Evolutionary conservation across 2,113 vertebrate genomes (phyloP).

Genomic region (Spermophilus dauricus): DNA sequence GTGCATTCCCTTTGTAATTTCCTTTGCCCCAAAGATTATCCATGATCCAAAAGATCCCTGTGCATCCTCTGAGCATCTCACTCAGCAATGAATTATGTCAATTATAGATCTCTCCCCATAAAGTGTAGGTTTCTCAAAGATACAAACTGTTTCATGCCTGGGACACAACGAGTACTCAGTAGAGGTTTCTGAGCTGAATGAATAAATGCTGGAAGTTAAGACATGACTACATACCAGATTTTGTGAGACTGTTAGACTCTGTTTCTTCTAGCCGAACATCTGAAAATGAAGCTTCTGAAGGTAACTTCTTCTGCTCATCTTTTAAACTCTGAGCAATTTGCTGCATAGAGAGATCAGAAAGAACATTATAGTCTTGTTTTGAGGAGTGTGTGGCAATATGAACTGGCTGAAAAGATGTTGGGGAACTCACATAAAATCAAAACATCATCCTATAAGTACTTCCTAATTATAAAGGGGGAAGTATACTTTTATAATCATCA

Average conservation of each 20-base stretch:
- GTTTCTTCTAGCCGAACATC: conserved; percentile 94
- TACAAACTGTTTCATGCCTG: conserved; percentile 31
- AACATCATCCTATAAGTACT: background rate
- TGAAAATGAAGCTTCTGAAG: conserved; percentile 92
- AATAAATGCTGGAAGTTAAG: conserved; percentile 9
- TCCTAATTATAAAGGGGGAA: background rate
- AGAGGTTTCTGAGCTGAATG: background rate
- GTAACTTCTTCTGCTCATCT: conserved; percentile 94
- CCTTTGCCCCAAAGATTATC: background rate
- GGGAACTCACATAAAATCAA: background rate
- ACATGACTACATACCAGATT: conserved; percentile 88
- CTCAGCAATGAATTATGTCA: background rate
- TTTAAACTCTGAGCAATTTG: conserved; percentile 98
- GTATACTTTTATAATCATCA: background rate
- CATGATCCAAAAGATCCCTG: background rate
- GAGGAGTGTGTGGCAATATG: background rate
- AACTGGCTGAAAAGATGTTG: conserved; percentile 4
- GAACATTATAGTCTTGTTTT: background rate
- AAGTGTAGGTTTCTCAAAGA: background rate
- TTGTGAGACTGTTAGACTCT: conserved; percentile 89
- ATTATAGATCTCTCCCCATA: background rate
- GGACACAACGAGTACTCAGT: background rate
- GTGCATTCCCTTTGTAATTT: background rate
- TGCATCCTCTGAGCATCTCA: background rate
- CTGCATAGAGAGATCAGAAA: conserved; percentile 85